Evolutionary conservation across 2,797 vertebrate genomes (phyloP).

Genomic region (Erithacus rubecula): DNA sequence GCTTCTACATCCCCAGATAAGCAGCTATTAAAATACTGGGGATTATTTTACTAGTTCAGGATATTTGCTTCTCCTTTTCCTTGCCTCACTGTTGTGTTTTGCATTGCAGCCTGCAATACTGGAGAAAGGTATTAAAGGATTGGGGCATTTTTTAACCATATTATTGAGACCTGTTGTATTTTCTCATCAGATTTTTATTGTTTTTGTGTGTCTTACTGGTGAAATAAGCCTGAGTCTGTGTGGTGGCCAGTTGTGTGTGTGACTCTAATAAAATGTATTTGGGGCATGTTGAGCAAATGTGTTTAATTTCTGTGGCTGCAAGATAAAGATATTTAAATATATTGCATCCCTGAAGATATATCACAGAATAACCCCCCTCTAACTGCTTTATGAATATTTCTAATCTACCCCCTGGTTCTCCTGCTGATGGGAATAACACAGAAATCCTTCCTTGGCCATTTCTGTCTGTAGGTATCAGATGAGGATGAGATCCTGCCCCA

Average conservation of each 20-base stretch:
- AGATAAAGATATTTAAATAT: background rate
- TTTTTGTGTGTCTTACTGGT: background rate
- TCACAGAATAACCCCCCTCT: background rate
- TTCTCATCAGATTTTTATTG: background rate
- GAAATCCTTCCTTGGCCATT: background rate
- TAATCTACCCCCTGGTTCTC: background rate
- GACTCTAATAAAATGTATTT: background rate
- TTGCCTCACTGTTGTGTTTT: slow-evolving; percentile 33
- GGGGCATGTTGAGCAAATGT: background rate
- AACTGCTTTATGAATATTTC: background rate
- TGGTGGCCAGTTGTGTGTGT: background rate
- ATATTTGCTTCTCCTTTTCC: background rate
- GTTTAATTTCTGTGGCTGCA: background rate
- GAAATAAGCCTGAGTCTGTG: background rate
- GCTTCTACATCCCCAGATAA: background rate
- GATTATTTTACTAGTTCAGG: background rate
- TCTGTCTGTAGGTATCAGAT: slow-evolving; percentile 83
- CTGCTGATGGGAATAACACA: background rate
- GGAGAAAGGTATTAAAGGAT: slow-evolving; percentile 51
- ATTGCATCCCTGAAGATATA: background rate
- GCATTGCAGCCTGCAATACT: slow-evolving; percentile 30
- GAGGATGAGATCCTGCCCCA: slow-evolving; percentile 95
- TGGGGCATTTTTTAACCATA: background rate
- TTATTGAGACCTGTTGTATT: background rate
- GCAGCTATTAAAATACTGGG: background rate